Base-by-base conservation (phyloP, 2,888 invertebrate species). In the Ischnus inquisitorius region DNA sequence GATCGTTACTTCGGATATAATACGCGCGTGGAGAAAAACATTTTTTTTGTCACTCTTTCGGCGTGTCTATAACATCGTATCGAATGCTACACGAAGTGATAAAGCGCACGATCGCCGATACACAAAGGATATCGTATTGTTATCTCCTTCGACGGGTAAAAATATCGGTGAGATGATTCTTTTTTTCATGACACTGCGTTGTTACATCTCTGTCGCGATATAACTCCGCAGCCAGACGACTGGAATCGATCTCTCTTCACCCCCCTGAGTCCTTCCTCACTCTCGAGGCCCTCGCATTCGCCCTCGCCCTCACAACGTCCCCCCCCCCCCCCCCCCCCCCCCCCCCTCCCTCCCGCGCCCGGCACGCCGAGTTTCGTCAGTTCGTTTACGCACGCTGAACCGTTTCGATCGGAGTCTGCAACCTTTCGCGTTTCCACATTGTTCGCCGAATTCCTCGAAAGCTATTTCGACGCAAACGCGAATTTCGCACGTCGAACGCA, bases 161-260 rank as follows among this genome's bases (percentile, higher is more conserved):
- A 60, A 60, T 28, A 60, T 14, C 3, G 25, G 14, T 4, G 28
- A 14, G 67, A 25, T 3, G 39, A 41, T 25, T 57, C 65, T 78
- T 57, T 71, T 78, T 22, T 12, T 74, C 14, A 71, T 25, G 74
- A 79, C 69, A 64, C 34, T 72, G 78, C 67, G 80, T 79, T 68
- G 71, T 75, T 69, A 74, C 41, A 69, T 46, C 74, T 69, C 71
- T 69, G 68, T 77, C 67, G 67, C 75, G 75, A 75, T 43, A 57
- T 41, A n/a, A 39, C 25, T 65, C 64, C 34, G 79, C 79, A 83
- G 82, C 84, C 84, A 86, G 86, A 84, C 88, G 85, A 86, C 85
- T 82, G 81, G 85, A 79, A 85, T 84, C 84, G 86, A 86, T 81
- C 85, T 87, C 79, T 82, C 79, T 67, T 79, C 46, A 34, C 43